Percentiles rank a stretch among this genome's conserved stretches.
These are phyloP conservation scores for Cotesia chilonis DNA, from an alignment of 1,140 invertebrate species.

Conservation along the genomic window DNA sequence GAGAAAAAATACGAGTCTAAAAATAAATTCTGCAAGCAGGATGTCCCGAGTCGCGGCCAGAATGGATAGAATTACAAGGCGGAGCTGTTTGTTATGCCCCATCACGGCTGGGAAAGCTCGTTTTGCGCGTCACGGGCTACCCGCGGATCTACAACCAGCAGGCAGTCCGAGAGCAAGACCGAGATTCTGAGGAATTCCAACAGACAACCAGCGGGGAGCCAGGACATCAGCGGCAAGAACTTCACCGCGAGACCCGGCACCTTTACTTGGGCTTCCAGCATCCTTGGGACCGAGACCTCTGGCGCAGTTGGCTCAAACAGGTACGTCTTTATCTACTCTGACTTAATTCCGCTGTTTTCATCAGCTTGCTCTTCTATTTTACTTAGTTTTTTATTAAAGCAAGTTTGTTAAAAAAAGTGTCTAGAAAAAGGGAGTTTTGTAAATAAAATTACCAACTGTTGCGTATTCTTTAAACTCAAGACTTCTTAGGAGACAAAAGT, in stretches of 20 bases:
- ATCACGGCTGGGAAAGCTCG: slow-evolving; percentile 63
- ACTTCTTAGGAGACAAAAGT: too few species aligned
- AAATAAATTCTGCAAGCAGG: slow-evolving; percentile 41
- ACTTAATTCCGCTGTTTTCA: not conserved
- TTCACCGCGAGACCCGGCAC: slow-evolving; percentile 58
- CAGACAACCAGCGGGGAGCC: slow-evolving; percentile 31
- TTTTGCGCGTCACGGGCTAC: slow-evolving; percentile 62
- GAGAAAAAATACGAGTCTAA: not conserved
- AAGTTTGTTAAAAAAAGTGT: too few species aligned
- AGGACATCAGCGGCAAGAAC: slow-evolving; percentile 27
- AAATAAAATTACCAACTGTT: slow-evolving; percentile 5
- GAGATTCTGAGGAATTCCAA: slow-evolving; percentile 45
- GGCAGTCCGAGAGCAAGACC: not conserved
- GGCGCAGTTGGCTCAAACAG: slow-evolving; percentile 72
- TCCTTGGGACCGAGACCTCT: slow-evolving; percentile 72
- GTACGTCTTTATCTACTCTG: slow-evolving; percentile 53
- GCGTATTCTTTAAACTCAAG: not conserved
- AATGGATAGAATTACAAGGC: slow-evolving; percentile 62
- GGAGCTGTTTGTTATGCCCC: slow-evolving; percentile 60
- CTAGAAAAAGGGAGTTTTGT: too few species aligned
- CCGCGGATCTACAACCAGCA: slow-evolving; percentile 52
- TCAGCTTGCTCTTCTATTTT: too few species aligned
- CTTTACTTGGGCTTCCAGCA: slow-evolving; percentile 72
- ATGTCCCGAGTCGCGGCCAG: slow-evolving; percentile 55
- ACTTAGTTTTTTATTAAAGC: too few species aligned